Evolutionary conservation across 2,888 invertebrate species (phyloP).

Genomic region (Limnephilus lunatus): DNA sequence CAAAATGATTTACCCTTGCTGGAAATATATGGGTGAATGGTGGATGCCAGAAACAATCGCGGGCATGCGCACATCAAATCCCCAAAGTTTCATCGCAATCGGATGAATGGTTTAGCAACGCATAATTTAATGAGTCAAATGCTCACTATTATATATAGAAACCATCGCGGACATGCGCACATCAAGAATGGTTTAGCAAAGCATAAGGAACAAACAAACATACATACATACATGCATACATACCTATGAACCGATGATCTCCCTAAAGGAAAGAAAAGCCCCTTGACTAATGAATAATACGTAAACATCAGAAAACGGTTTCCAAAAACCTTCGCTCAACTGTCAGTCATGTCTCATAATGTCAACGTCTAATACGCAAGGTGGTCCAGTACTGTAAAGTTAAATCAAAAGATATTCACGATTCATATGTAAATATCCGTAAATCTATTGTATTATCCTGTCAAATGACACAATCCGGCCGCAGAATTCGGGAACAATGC

Average conservation of each 20-base stretch:
- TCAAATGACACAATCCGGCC: constrained; percentile 20
- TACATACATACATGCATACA: no score
- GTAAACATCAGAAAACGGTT: neutral
- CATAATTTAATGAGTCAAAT: no score
- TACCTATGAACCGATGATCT: neutral
- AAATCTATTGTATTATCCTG: neutral
- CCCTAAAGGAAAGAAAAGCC: neutral
- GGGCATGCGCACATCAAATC: no score
- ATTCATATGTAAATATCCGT: neutral
- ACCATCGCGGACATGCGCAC: no score
- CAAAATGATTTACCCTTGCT: neutral
- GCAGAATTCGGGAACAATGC: constrained; percentile 23
- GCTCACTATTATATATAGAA: no score
- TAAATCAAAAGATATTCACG: constrained; percentile 7
- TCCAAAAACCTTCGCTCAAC: neutral
- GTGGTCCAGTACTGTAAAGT: constrained; percentile 3
- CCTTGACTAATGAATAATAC: neutral
- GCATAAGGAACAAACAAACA: no score
- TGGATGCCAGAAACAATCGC: no score
- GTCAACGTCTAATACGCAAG: neutral
- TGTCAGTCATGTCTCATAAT: neutral
- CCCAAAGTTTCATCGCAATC: no score
- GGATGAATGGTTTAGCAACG: no score
- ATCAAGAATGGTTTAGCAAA: no score
- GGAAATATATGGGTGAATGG: no score